phyloP scores from a whole-genome alignment of 2,888 invertebrate species.

The Dryadula phaetusa region DNA sequence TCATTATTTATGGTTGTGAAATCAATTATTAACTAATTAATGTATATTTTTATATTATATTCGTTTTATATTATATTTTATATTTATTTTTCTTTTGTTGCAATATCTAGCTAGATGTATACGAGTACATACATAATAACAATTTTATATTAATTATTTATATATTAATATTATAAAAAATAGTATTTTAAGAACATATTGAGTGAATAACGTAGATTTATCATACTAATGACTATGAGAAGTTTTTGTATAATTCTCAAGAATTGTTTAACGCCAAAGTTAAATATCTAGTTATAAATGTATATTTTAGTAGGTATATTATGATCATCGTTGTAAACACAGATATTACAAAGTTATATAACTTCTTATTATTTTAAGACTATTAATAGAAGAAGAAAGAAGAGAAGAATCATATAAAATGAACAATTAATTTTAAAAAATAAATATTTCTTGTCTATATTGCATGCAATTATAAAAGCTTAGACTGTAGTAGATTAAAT shows the following conservation, averaged over 20 bases:
- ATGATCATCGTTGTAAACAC: slow-evolving; percentile 1
- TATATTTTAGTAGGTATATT: neutral
- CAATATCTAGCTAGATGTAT: neutral
- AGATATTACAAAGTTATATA: neutral
- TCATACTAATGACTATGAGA: too few relatives aligned
- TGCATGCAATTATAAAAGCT: too few relatives aligned
- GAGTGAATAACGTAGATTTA: too few relatives aligned
- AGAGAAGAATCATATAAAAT: neutral
- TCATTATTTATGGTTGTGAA: neutral
- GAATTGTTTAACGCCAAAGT: slow-evolving; percentile 43
- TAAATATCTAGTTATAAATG: slow-evolving; percentile 32
- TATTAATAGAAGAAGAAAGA: too few relatives aligned
- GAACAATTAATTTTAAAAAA: neutral
- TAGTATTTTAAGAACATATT: too few relatives aligned
- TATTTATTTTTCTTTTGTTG: neutral
- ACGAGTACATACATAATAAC: too few relatives aligned
- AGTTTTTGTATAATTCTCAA: neutral
- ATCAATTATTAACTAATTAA: neutral
- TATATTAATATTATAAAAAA: too few relatives aligned
- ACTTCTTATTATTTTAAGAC: neutral
- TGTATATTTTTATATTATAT: too few relatives aligned
- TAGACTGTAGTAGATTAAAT: too few relatives aligned
- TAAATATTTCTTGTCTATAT: neutral
- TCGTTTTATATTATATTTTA: neutral
- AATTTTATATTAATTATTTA: too few relatives aligned